phyloP scores from a whole-genome alignment of 2,888 invertebrate species.

The Phortica magna region DNA sequence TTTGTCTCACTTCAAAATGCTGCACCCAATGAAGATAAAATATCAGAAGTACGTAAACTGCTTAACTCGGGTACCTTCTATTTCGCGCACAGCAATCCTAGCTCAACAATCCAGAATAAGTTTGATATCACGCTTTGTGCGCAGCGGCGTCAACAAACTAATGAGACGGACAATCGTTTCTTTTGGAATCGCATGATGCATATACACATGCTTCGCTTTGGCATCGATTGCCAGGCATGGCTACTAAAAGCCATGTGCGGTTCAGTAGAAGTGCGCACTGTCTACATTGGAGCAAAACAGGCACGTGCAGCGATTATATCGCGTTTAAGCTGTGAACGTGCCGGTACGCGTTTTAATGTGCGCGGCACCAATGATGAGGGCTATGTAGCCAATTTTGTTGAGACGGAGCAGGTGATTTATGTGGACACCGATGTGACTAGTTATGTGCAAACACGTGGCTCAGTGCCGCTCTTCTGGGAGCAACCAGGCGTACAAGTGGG shows the following conservation, averaged over 20 bases:
- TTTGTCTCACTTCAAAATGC: constrained; percentile 92
- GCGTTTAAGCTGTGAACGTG: constrained; percentile 96
- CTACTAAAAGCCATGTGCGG: constrained; percentile 97
- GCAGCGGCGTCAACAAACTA: constrained; percentile 90
- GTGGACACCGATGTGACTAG: constrained; percentile 94
- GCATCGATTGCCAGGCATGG: constrained; percentile 94
- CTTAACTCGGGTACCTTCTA: constrained; percentile 99
- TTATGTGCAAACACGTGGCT: constrained; percentile 95
- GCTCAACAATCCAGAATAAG: constrained; percentile 75
- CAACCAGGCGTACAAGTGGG: constrained; percentile 99
- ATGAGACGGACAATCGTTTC: constrained; percentile 94
- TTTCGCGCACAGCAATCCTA: constrained; percentile 82
- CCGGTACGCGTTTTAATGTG: constrained; percentile 98
- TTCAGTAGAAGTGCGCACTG: constrained; percentile 96
- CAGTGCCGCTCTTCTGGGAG: constrained; percentile 99
- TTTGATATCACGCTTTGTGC: constrained; percentile 97
- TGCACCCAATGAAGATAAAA: constrained; percentile 81
- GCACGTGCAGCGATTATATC: constrained; percentile 97
- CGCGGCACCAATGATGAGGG: constrained; percentile 99
- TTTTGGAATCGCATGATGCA: constrained; percentile 99
- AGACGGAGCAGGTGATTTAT: constrained; percentile 98
- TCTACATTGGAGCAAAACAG: constrained; percentile 97
- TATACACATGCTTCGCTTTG: constrained; percentile 93
- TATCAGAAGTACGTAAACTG: constrained; percentile 87
- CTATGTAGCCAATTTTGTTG: constrained; percentile 99